A percentile compares a stretch with the other conserved stretches of the same genome.
Evolutionary conservation across 2,797 vertebrate species (phyloP).

Genomic region (Platalea minor): DNA sequence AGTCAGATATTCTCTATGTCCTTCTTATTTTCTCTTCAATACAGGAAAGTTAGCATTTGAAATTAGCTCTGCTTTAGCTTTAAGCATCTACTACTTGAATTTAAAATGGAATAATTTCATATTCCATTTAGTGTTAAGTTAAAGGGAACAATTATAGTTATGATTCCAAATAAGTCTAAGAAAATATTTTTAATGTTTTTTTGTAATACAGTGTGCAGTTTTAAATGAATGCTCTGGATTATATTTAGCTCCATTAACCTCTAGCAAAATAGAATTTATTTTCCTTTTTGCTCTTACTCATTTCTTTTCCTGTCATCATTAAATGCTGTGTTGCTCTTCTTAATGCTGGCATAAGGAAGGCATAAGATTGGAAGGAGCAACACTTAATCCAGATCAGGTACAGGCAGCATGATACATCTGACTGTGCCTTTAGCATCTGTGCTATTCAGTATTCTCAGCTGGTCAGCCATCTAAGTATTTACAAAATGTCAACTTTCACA

Average conservation of each 20-base stretch:
- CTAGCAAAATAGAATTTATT: not conserved
- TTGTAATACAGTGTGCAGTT: not conserved
- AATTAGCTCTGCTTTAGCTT: not conserved
- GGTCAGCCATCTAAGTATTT: not conserved
- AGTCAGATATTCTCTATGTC: not conserved
- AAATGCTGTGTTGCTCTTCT: not conserved
- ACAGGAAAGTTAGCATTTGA: not conserved
- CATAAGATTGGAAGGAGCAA: not conserved
- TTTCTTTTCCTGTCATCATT: not conserved
- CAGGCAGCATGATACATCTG: not conserved
- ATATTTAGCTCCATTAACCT: not conserved
- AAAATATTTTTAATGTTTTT: not conserved
- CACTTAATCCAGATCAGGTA: not conserved
- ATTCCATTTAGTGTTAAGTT: not conserved
- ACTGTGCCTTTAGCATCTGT: not conserved
- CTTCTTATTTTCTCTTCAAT: not conserved
- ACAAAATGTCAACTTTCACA: not conserved
- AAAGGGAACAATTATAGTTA: not conserved
- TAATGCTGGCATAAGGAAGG: not conserved
- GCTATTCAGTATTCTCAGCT: not conserved
- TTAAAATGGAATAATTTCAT: not conserved
- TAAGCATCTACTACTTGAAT: not conserved
- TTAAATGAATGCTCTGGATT: not conserved
- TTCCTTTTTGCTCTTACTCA: not conserved
- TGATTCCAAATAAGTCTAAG: not conserved